Evolutionary conservation across 2,888 invertebrate genomes (phyloP), one percentile per base, ranked within the genome.

Genomic region (Imbricaverruca yamaguchii): DNA sequence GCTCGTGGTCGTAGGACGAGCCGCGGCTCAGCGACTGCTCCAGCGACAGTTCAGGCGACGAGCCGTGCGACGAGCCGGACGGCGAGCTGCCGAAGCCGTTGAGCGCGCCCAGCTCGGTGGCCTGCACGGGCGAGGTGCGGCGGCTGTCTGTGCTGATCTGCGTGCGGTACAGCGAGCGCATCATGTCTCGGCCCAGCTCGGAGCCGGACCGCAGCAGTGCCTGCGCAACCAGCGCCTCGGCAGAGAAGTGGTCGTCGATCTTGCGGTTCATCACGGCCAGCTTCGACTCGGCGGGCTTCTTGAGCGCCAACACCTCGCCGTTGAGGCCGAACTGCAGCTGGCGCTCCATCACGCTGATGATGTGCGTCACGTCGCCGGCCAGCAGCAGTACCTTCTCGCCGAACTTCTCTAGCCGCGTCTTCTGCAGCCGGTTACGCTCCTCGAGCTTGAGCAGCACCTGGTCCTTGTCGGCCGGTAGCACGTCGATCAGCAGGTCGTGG

Each of bases 241-340:
- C 79, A 2, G 79, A 56, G 25, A 79, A 79, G 59, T 79, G 79
- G 57, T 79, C 79, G 79, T 79, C 79, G 79, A 79, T 79, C 23
- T 59, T 56, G 79, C 79, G 79, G 25, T 59, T 79, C 56, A 79
- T 59, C 23, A 59, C 79, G 23, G 23, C 79, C 56, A 79, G 23
- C 56, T 59, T 56, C 23, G 23, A 25, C 79, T 79, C 79, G 57
- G 79, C 79, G 13, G 79, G 79, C 79, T 59, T 56, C 57, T 59
- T 56, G n/a, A 79, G 79, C 79, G 79, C 79, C 79, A 79, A 57
- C 79, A 79, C 79, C 79, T 79, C 79, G 79, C 23, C 79, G 79
- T 59, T 59, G 23, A 79, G 57, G 79, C 57, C 56, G 57, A 79
- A 79, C 79, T 79, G 79, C 79, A 79, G 56, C 56, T 79, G 79